Conservation (phyloP, 2,888 invertebrate species). For the Drosophila pseudotakahashii region DNA sequence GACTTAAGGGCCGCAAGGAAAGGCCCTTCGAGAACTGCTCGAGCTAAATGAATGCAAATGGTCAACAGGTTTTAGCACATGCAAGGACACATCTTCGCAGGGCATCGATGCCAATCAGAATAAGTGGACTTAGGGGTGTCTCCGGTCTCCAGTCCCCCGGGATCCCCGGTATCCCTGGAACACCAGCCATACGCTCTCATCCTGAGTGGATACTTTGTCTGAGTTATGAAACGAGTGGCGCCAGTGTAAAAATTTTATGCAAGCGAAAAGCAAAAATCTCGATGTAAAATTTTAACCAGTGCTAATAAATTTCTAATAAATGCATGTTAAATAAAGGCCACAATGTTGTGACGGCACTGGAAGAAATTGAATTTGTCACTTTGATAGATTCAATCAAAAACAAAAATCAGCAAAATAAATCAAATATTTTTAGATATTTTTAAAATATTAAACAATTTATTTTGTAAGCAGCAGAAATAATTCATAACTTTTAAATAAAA, state of each 20-base stretch:
- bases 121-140: slow-evolving; percentile 55
- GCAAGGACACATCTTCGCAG: slow-evolving; percentile 38
- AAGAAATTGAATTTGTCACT: background rate
- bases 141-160: background rate
- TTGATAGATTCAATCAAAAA: too few relatives aligned
- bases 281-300: slow-evolving; percentile 56
- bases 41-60: slow-evolving; percentile 82
- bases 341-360: slow-evolving; percentile 52
- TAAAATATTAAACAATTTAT: too few relatives aligned
- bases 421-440: too few relatives aligned
- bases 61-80: slow-evolving; percentile 76
- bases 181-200: slow-evolving; percentile 4
- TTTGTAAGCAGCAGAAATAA: background rate
- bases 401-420: too few relatives aligned
- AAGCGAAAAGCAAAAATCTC: slow-evolving; percentile 65
- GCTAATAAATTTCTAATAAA: slow-evolving; percentile 75
- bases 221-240: slow-evolving; percentile 74
- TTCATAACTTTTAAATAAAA: background rate
- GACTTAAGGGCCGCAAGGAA: slow-evolving; percentile 2
- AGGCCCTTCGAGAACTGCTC: slow-evolving; percentile 9
- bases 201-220: slow-evolving; percentile 59
- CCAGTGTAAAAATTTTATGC: slow-evolving; percentile 72
- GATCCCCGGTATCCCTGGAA: slow-evolving; percentile 5
- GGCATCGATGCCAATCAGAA: slow-evolving; percentile 69
- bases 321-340: slow-evolving; percentile 73